Evolutionary conservation across 2,888 invertebrate genomes (phyloP), one percentile per base, ranked within the genome.

Genomic region (Lithodes maja): DNA sequence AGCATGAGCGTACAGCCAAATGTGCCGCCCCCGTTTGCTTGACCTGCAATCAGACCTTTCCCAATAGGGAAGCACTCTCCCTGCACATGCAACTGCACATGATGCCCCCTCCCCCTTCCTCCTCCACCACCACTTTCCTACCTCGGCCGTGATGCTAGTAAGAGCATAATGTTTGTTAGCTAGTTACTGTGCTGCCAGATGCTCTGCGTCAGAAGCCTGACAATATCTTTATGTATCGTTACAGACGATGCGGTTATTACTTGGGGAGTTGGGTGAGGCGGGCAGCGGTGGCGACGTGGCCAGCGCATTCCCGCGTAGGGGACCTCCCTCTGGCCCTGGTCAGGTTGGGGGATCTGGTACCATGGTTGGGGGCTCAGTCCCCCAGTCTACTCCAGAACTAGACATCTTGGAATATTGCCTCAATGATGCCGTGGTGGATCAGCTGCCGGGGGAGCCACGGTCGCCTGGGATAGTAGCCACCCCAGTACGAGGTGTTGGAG

Each of bases 181-280:
- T 88, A 88, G 83, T 87, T 75, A 83, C 54, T 79, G 80, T 84
- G 88, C 84, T 84, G 88, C 79, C 79, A 79, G 88, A 84, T 88
- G 80, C 80, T 77, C 85, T 49, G 49, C 61, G 86, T 55, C 50
- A 84, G 79, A 84, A 80, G 88, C 80, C 84, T 88, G 88, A 88
- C 85, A 82, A 69, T 89, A 68, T 89, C 74, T 89, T 89, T 89
- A 82, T 89, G 80, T 89, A 85, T 89, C 85, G 85, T 89, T 89
- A 83, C 89, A 89, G 89, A 89, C 89, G 85, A 89, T 89, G 89
- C 89, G 89, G 89, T 89, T 89, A 89, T 54, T 89, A 89, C 89
- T 89, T 89, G 89, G 89, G 89, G 89, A 89, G 82, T 89, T 89
- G 85, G 89, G 89, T 77, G 89, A 85, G 85, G 85, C 89, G 77